Base-by-base conservation (phyloP, 2,113 vertebrate genomes). In the Dicentrarchus labrax region DNA sequence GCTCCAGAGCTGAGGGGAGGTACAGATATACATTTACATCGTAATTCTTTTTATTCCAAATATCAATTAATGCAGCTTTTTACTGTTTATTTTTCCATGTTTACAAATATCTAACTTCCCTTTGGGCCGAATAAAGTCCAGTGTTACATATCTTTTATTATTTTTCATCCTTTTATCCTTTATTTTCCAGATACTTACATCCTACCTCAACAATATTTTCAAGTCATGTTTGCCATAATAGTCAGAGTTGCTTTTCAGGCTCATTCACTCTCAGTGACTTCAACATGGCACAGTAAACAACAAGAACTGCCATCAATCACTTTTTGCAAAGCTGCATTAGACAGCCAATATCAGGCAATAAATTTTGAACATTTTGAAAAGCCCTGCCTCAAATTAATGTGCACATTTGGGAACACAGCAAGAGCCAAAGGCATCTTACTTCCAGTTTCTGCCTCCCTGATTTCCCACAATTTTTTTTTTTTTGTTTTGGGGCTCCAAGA, bases 391-490 rank as follows among this genome's bases (percentile, higher is more conserved):
- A 82, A 62, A 87, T 74, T 73, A 86, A 77, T 65, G 67, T 48
- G 38, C 78, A 76, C 83, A 76, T 69, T 74, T 45, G 80, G 81
- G 70, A 85, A 67, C 57, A 61, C 47, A 76, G 76, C 11, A 5
- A 67, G 4, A 78, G 78, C 72, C 75, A 64, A 84, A 68, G 21
- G 82, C 76, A 53, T 69, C 70, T 78, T 61, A 76, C 67, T 79
- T 86, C 64, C 80, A 79, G 53, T 89, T 86, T 86, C 76, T 78
- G 80, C 64, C 50, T 82, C 70, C 39, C 6, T 84, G 69, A 74
- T 78, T 88, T 61, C 38, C 60, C 76, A 39, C 61, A 24, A 56
- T 67, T 80, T 70, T 68, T 70, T 84, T 82, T 65, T 30, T 24
- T 12, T 24, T 54, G n/a, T 11, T 54, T 11, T 10, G 4, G 4